Percentiles rank a stretch among this genome's conserved stretches.
These are phyloP conservation scores for Diorhabda sublineata DNA, from an alignment of 1,140 invertebrate species.

Conservation along the genomic window DNA sequence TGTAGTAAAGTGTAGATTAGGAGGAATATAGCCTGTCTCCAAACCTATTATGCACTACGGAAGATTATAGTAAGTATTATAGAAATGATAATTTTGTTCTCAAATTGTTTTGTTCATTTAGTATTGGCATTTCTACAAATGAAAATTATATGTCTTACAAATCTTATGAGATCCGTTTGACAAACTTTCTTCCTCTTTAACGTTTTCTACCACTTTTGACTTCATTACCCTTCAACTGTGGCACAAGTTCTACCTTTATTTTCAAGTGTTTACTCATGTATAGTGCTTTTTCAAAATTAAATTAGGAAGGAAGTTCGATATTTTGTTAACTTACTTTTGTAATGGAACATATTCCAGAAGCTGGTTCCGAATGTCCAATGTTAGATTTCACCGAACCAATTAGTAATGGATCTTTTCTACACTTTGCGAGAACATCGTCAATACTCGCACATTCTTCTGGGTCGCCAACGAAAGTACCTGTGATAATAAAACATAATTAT, in stretches of 20 bases:
- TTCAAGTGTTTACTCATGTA: too few species aligned
- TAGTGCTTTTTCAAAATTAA: too few species aligned
- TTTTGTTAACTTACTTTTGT: slow-evolving; percentile 61
- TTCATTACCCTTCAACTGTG: too few species aligned
- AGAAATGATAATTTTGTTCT: too few species aligned
- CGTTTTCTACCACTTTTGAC: too few species aligned
- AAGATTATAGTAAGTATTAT: neutral
- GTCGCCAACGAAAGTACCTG: slow-evolving; percentile 73
- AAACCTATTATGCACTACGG: slow-evolving; percentile 59
- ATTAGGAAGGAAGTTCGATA: too few species aligned
- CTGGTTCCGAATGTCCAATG: slow-evolving; percentile 88
- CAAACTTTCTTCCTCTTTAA: too few species aligned
- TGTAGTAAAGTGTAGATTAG: slow-evolving; percentile 73
- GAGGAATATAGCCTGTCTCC: slow-evolving; percentile 67
- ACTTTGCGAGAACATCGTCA: slow-evolving; percentile 74
- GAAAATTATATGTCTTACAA: too few species aligned
- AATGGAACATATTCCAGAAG: slow-evolving; percentile 80
- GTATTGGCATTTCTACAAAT: too few species aligned
- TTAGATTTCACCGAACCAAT: slow-evolving; percentile 93
- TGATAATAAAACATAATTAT: slow-evolving; percentile 6
- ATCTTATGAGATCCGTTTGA: too few species aligned
- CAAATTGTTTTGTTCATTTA: too few species aligned
- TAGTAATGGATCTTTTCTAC: slow-evolving; percentile 62
- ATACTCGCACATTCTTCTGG: slow-evolving; percentile 84
- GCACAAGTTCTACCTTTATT: too few species aligned